These are phyloP conservation scores for Hafferia zeledoni DNA, from an alignment of 2,797 vertebrate genomes.

Conservation along the genomic window DNA sequence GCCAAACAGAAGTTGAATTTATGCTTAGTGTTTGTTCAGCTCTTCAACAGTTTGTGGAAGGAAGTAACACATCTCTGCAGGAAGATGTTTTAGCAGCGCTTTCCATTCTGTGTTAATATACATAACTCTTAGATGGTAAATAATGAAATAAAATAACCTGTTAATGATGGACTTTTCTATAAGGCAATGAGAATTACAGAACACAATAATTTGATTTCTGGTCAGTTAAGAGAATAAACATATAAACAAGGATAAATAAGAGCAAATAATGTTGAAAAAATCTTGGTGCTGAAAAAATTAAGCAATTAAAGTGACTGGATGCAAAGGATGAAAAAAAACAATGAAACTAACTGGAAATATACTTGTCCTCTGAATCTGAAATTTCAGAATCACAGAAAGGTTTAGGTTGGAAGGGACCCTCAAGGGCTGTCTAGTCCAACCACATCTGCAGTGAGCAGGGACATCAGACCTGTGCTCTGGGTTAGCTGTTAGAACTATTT, in stretches of 20 bases:
- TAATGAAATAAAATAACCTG: not conserved
- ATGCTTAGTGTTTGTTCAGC: not conserved
- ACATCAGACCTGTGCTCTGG: rapidly evolving
- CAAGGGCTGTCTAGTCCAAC: not conserved
- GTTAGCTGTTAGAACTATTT: not conserved
- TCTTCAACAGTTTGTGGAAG: not conserved
- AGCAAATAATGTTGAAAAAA: not conserved
- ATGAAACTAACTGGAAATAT: not conserved
- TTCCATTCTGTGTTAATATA: not conserved
- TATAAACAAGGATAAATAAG: not conserved
- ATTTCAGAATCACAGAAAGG: not conserved
- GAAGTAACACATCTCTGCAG: not conserved
- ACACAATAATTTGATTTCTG: not conserved
- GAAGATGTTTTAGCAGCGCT: not conserved
- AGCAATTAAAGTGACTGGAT: not conserved
- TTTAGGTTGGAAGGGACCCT: not conserved
- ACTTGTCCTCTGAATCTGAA: not conserved
- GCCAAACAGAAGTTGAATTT: not conserved
- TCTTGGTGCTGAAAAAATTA: not conserved
- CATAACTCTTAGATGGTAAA: not conserved
- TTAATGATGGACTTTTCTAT: not conserved
- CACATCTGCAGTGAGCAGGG: rapidly evolving
- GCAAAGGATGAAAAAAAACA: not conserved
- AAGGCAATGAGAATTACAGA: not conserved
- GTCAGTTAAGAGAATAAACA: not conserved